Evolutionary conservation across 2,113 vertebrate species (phyloP).

Genomic region (Paradoxurus hermaphroditus): DNA sequence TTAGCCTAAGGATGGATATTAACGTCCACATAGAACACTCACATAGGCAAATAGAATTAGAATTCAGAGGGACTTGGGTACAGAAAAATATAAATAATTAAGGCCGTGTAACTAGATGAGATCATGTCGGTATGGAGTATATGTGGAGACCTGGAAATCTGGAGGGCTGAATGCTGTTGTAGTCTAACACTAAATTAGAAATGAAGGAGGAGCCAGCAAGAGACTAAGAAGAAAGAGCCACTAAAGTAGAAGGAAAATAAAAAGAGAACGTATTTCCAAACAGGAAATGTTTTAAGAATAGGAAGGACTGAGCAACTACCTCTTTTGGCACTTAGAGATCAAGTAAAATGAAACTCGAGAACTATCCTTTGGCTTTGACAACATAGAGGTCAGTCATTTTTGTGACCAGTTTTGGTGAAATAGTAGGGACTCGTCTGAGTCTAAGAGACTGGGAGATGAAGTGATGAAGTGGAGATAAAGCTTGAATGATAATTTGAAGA

Average conservation of each 20-base stretch:
- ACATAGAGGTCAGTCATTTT: not conserved
- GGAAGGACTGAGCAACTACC: not conserved
- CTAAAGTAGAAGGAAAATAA: not conserved
- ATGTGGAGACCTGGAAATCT: not conserved
- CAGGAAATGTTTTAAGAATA: not conserved
- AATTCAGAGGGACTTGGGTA: not conserved
- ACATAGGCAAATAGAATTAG: not conserved
- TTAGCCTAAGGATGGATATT: not conserved
- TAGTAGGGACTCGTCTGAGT: not conserved
- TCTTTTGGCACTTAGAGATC: not conserved
- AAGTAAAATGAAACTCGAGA: not conserved
- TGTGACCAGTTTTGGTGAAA: not conserved
- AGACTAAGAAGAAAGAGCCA: not conserved
- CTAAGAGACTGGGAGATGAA: not conserved
- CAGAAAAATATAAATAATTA: not conserved
- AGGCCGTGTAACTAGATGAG: not conserved
- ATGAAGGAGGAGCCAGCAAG: not conserved
- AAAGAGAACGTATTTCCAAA: not conserved
- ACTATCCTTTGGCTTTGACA: not conserved
- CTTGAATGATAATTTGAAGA: not conserved
- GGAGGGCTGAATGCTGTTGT: not conserved
- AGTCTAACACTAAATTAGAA: not conserved
- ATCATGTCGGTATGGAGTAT: not conserved
- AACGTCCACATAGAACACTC: not conserved
- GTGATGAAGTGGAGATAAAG: not conserved